phyloP scores from a whole-genome alignment of 30 jellyfish, hydroid and myxozoan species.

The Calvadosia cruxmelitensis region DNA sequence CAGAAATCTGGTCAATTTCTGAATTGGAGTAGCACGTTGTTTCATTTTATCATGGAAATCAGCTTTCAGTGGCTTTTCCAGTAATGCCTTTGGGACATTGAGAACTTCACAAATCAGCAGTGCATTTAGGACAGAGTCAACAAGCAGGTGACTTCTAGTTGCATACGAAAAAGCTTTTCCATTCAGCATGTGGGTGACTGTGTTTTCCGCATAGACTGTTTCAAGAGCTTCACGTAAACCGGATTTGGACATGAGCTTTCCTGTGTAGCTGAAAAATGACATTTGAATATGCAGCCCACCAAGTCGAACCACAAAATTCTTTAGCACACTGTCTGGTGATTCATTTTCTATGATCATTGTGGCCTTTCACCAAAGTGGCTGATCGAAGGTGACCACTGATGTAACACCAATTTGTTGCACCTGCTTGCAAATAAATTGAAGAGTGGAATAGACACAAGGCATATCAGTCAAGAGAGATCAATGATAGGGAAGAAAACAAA shows the following conservation, averaged over 20 bases:
- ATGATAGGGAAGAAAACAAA: slow-evolving; percentile 15
- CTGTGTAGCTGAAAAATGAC: slow-evolving; percentile 17
- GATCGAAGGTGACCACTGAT: slow-evolving; percentile 22
- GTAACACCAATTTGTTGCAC: slow-evolving; percentile 21
- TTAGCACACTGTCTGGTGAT: slow-evolving; percentile 12
- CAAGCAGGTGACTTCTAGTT: slow-evolving; percentile 26
- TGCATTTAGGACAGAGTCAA: slow-evolving; percentile 24
- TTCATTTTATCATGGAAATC: too few species aligned
- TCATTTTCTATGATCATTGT: slow-evolving; percentile 32
- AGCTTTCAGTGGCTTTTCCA: too few species aligned
- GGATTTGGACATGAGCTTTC: slow-evolving; percentile 18
- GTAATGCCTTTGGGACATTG: too few species aligned
- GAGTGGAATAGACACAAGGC: slow-evolving; percentile 19
- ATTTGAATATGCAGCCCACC: slow-evolving; percentile 25
- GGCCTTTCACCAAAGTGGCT: too few species aligned
- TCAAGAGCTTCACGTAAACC: slow-evolving; percentile 22
- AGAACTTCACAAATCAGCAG: slow-evolving; percentile 8
- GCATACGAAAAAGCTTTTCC: slow-evolving; percentile 31
- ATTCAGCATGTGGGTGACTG: slow-evolving; percentile 21
- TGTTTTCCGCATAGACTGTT: slow-evolving; percentile 23
- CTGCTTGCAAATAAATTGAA: slow-evolving; percentile 19
- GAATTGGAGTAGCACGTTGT: too few species aligned
- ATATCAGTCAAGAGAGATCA: slow-evolving; percentile 17
- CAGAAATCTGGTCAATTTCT: too few species aligned
- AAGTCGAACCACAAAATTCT: slow-evolving; percentile 9